Evolutionary conservation across 1,140 invertebrate species (phyloP).

Genomic region (Orchesella cincta): DNA sequence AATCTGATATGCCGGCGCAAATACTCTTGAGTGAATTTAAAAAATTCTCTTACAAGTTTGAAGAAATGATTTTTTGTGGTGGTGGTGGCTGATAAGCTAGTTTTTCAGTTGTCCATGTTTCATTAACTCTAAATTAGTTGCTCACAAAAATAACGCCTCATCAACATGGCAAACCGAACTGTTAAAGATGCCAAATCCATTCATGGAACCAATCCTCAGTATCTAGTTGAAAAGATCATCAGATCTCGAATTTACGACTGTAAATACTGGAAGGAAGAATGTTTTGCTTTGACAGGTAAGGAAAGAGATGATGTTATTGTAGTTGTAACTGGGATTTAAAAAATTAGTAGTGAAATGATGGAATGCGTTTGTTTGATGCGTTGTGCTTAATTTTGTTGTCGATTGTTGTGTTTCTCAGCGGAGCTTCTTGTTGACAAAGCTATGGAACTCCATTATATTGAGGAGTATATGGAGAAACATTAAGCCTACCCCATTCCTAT

Average conservation of each 20-base stretch:
- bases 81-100: too few species aligned
- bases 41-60: too few species aligned
- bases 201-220: slow-evolving; percentile 98
- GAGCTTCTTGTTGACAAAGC: slow-evolving; percentile 98
- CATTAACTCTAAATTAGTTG: too few species aligned
- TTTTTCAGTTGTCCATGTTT: too few species aligned
- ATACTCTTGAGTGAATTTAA: too few species aligned
- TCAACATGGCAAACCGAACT: slow-evolving; percentile 97
- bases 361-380: too few species aligned
- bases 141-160: too few species aligned
- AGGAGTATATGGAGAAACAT: slow-evolving; percentile 95
- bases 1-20: too few species aligned
- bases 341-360: slow-evolving; percentile 31
- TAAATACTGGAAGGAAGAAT: slow-evolving; percentile 99
- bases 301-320: not conserved
- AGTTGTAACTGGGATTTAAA: not conserved
- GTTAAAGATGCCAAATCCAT: slow-evolving; percentile 98
- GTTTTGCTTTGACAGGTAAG: slow-evolving; percentile 88
- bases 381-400: too few species aligned
- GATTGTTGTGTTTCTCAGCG: slow-evolving; percentile 62
- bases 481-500: slow-evolving; percentile 96
- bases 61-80: too few species aligned
- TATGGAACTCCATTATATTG: slow-evolving; percentile 89
- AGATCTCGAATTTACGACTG: slow-evolving; percentile 96
- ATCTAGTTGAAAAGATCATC: slow-evolving; percentile 98